These are phyloP conservation scores for Botrylloides violaceus DNA, from an alignment of 23 tunicate genomes.

Conservation along the genomic window DNA sequence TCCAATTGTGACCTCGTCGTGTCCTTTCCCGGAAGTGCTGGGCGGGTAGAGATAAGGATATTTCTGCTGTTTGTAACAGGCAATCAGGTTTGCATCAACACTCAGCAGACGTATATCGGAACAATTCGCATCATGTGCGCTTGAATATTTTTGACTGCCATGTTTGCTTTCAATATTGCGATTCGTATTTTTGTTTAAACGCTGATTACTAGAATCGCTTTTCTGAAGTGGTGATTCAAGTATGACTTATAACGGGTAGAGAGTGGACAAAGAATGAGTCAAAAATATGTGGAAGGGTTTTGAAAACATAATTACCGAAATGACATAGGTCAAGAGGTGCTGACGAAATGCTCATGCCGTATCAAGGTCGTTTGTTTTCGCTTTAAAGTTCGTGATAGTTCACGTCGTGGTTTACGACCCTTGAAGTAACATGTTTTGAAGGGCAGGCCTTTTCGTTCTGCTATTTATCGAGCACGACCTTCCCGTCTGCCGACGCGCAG, in stretches of 20 bases:
- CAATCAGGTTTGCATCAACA: too few species aligned
- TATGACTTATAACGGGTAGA: neutral
- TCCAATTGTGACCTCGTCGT: too few species aligned
- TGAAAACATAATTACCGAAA: neutral
- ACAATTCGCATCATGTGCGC: too few species aligned
- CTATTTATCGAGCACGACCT: neutral
- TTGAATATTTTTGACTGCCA: too few species aligned
- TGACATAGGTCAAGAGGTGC: neutral
- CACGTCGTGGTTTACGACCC: conserved; percentile 3
- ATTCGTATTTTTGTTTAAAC: neutral
- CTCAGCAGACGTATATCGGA: too few species aligned
- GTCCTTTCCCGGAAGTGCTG: too few species aligned
- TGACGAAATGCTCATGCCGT: neutral
- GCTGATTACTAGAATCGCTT: neutral
- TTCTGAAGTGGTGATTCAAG: conserved; percentile 3
- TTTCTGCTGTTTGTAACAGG: too few species aligned
- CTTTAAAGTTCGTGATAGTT: neutral
- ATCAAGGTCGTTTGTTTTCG: neutral
- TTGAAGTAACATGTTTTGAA: neutral
- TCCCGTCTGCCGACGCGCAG: neutral
- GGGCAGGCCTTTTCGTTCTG: neutral
- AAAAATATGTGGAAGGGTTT: neutral
- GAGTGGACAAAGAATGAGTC: neutral
- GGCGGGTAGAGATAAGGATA: too few species aligned
- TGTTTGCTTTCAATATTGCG: neutral